These are phyloP conservation scores for Antheraea pernyi DNA, from an alignment of 1,140 invertebrate species.

Conservation along the genomic window DNA sequence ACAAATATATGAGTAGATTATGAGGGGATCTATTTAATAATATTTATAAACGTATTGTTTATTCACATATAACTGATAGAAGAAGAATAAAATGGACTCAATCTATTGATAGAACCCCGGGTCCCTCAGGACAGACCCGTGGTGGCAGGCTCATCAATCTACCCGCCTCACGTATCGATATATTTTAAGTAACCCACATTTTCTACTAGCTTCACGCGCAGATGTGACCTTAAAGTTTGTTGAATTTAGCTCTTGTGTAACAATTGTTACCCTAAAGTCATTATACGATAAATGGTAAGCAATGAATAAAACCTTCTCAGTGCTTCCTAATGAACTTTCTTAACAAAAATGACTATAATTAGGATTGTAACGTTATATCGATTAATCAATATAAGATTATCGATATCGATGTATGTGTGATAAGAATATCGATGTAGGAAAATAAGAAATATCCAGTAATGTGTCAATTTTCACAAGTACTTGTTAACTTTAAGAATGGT, in stretches of 20 bases:
- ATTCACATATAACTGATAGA: too few species aligned
- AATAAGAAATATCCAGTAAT: too few species aligned
- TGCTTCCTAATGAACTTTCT: too few species aligned
- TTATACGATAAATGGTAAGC: not conserved
- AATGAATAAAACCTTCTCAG: not conserved
- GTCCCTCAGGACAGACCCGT: conserved; percentile 31
- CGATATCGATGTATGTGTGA: too few species aligned
- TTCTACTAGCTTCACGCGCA: conserved; percentile 40
- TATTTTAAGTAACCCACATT: conserved; percentile 55
- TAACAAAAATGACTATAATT: too few species aligned
- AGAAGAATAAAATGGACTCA: conserved; percentile 19
- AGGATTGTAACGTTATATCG: too few species aligned
- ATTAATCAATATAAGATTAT: too few species aligned
- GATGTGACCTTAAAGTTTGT: conserved; percentile 20
- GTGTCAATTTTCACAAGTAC: too few species aligned
- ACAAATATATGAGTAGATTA: not conserved
- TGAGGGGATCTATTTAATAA: not conserved
- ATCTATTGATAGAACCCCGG: conserved; percentile 51
- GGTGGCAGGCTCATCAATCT: conserved; percentile 56
- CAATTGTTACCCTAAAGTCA: not conserved
- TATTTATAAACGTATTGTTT: too few species aligned
- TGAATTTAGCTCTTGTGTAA: not conserved
- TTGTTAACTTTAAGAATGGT: too few species aligned
- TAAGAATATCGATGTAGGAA: too few species aligned
- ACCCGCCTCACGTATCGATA: conserved; percentile 52